Percentiles rank a stretch among this genome's conserved stretches.
These are phyloP conservation scores for Diorhabda elongata DNA, from an alignment of 1,140 invertebrate genomes.

Conservation along the genomic window DNA sequence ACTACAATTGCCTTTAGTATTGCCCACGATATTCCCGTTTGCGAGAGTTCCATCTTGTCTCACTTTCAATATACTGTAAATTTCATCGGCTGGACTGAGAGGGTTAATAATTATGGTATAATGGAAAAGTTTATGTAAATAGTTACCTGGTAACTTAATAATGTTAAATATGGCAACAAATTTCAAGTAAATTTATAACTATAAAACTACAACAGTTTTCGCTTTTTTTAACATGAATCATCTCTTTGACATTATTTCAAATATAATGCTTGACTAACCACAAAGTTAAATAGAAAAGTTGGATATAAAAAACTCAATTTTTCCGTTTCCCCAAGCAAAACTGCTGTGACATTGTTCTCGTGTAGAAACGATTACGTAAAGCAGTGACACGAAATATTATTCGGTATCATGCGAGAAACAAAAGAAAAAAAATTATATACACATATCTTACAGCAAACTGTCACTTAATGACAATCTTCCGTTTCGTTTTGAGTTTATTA, in stretches of 20 bases:
- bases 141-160: no score
- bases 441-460: conserved; percentile 30
- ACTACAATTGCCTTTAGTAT: no score
- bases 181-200: no score
- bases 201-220: no score
- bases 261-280: not conserved
- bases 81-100: no score
- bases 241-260: not conserved
- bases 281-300: not conserved
- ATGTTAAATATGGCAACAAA: no score
- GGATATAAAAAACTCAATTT: not conserved
- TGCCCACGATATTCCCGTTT: no score
- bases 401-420: conserved; percentile 23
- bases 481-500: conserved; percentile 21
- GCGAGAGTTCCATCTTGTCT: no score
- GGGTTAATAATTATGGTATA: no score
- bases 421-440: conserved; percentile 24
- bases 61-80: no score
- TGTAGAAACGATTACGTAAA: conserved; percentile 30
- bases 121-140: no score
- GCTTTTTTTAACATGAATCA: no score
- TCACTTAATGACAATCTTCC: conserved; percentile 34
- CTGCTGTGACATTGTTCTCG: conserved; percentile 23
- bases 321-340: not conserved
- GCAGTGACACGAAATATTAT: conserved; percentile 30